A percentile compares a stretch with the other conserved stretches of the same genome.
Evolutionary conservation across 2,888 invertebrate species (phyloP).

Genomic region (Tipula confusa): DNA sequence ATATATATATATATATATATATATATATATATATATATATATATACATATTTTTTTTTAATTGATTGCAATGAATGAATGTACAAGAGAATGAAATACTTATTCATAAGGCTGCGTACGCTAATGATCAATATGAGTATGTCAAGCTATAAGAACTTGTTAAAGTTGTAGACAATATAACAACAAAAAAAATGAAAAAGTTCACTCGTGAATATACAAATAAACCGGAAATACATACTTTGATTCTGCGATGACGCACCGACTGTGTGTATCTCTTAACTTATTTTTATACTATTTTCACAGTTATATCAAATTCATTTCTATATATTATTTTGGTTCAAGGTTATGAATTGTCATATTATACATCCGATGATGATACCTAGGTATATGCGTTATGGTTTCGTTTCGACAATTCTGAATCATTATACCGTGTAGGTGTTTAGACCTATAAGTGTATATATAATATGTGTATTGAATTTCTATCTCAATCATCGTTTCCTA

Average conservation of each 20-base stretch:
- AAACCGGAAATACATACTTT: not conserved
- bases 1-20: too few relatives aligned
- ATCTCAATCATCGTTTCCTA: too few relatives aligned
- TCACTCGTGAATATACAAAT: too few relatives aligned
- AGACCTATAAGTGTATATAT: not conserved
- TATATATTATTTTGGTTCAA: not conserved
- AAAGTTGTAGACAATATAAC: too few relatives aligned
- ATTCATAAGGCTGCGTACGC: not conserved
- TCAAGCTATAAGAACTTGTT: too few relatives aligned
- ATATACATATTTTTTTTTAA: too few relatives aligned
- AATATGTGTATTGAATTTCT: not conserved
- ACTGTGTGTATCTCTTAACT: not conserved
- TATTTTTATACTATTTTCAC: not conserved
- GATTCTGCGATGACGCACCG: not conserved
- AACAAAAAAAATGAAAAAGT: too few relatives aligned
- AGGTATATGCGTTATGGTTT: not conserved
- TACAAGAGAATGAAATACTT: too few relatives aligned
- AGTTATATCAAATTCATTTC: not conserved
- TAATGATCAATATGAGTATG: not conserved
- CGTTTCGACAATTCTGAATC: not conserved
- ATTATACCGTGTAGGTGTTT: not conserved
- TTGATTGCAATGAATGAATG: too few relatives aligned
- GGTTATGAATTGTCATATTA: not conserved
- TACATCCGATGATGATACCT: not conserved
- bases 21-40: too few relatives aligned